phyloP scores from a whole-genome alignment of 1,140 invertebrate species.

The Chionoecetes opilio region DNA sequence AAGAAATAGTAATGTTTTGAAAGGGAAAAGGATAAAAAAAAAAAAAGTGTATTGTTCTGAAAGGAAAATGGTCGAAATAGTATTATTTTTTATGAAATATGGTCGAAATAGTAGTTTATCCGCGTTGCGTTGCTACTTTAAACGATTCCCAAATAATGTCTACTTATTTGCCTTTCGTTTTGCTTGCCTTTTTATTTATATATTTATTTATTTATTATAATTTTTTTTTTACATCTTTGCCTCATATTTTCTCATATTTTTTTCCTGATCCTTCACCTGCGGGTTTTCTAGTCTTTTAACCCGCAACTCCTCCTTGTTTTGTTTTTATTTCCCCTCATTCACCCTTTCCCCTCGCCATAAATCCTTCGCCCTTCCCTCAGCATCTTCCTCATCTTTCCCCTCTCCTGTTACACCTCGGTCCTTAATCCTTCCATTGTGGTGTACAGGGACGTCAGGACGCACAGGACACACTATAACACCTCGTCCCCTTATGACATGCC shows the following conservation, averaged over 20 bases:
- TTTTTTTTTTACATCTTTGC: background rate
- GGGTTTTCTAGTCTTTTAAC: background rate
- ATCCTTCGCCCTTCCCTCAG: background rate
- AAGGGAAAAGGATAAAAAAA: no score
- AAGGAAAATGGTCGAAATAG: no score
- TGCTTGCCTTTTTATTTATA: no score
- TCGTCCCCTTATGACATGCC: no score
- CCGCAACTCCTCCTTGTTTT: background rate
- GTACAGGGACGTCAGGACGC: background rate
- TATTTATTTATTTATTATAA: background rate
- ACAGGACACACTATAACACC: background rate
- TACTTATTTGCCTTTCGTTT: no score
- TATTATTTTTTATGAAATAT: no score
- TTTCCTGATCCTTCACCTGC: background rate
- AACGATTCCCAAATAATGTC: no score
- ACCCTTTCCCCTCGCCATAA: background rate
- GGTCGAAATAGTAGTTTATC: no score
- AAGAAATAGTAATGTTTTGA: no score
- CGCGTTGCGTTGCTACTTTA: no score
- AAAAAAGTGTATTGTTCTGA: no score
- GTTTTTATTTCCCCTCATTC: background rate
- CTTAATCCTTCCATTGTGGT: conserved; percentile 16
- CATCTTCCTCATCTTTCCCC: background rate
- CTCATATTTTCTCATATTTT: background rate
- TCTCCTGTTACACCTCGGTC: background rate